phyloP scores from a whole-genome alignment of 1,140 invertebrate species.

The Whitmania pigra region DNA sequence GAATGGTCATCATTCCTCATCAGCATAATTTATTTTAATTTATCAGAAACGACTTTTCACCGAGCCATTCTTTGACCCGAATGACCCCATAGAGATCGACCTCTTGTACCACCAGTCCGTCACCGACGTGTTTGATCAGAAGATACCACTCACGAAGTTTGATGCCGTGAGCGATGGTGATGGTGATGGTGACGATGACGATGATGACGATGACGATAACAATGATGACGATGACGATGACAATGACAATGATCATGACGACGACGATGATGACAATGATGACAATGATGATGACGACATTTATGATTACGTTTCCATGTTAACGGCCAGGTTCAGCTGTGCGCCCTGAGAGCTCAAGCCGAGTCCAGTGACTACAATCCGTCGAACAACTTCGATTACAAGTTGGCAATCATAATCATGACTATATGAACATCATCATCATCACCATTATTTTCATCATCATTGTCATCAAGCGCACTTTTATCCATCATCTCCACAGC shows the following conservation, averaged over 20 bases:
- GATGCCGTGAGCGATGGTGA: conserved; percentile 62
- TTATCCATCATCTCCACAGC: too few species aligned
- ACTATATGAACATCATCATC: not conserved
- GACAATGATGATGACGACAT: too few species aligned
- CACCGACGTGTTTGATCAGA: conserved; percentile 72
- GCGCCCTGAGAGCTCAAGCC: conserved; percentile 80
- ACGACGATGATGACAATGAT: too few species aligned
- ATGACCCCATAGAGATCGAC: conserved; percentile 83
- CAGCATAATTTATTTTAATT: conserved; percentile 8
- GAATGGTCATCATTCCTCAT: too few species aligned
- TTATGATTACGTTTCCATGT: too few species aligned
- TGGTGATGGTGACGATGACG: not conserved
- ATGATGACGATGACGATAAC: not conserved
- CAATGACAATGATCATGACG: too few species aligned
- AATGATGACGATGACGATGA: too few species aligned
- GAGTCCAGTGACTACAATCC: conserved; percentile 67
- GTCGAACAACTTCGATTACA: conserved; percentile 38
- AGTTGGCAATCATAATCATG: conserved; percentile 27
- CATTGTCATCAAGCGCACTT: not conserved
- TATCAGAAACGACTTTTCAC: conserved; percentile 77
- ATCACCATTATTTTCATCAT: not conserved
- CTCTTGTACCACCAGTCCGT: conserved; percentile 87
- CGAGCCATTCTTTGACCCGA: conserved; percentile 66
- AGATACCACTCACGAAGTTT: conserved; percentile 76
- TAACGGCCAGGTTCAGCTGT: conserved; percentile 67